These are phyloP conservation scores for Poeciliopsis infans DNA, from an alignment of 2,797 vertebrate genomes.

Conservation along the genomic window DNA sequence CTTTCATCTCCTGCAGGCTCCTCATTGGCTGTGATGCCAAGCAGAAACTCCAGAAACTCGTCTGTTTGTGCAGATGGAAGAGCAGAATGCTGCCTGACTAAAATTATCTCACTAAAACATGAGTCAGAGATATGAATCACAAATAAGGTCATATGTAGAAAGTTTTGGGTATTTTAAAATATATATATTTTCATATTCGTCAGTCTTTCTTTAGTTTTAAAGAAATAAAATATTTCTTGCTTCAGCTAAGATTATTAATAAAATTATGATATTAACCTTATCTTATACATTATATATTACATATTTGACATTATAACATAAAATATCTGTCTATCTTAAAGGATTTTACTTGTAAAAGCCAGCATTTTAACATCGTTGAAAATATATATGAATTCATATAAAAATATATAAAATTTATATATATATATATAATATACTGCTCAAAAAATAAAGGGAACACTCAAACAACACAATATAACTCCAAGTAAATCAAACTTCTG, in stretches of 20 bases:
- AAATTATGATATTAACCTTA: neutral
- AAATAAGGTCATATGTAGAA: slow-evolving; percentile 20
- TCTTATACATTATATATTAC: neutral
- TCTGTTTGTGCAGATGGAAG: slow-evolving; percentile 65
- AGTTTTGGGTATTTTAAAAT: neutral
- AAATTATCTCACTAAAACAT: slow-evolving; percentile 56
- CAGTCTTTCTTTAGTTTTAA: neutral
- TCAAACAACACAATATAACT: too few relatives aligned
- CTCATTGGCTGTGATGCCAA: slow-evolving; percentile 44
- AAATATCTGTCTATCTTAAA: neutral
- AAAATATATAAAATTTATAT: too few relatives aligned
- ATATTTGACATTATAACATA: neutral
- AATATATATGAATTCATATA: too few relatives aligned
- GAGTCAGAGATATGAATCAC: slow-evolving; percentile 48
- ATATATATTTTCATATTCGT: neutral
- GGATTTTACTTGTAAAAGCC: neutral
- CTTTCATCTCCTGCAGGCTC: slow-evolving; percentile 59
- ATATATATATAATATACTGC: accelerated
- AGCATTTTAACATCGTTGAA: too few relatives aligned
- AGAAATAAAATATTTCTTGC: neutral
- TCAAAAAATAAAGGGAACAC: too few relatives aligned
- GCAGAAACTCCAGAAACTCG: slow-evolving; percentile 43
- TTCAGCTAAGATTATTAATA: slow-evolving; percentile 3
- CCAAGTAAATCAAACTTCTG: too few relatives aligned
- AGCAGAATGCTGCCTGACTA: slow-evolving; percentile 55